Percentiles rank a stretch among this genome's conserved stretches.
These are phyloP conservation scores for Frieseomelitta varia DNA, from an alignment of 1,140 invertebrate species.

Conservation along the genomic window DNA sequence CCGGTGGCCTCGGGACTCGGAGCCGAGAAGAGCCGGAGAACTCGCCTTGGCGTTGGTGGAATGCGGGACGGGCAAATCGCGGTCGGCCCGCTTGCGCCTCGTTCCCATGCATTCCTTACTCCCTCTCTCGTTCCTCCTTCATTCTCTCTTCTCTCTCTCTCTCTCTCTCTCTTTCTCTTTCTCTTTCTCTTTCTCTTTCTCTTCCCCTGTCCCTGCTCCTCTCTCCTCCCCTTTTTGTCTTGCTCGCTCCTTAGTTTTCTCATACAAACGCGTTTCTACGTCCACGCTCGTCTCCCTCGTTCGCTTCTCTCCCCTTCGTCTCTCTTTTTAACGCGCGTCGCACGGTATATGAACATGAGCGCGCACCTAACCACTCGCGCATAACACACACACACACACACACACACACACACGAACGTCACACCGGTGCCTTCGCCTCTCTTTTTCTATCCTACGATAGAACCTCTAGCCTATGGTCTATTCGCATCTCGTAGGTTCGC, in stretches of 20 bases:
- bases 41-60: constrained; percentile 80
- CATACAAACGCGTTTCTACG: constrained; percentile 32
- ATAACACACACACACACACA: neutral
- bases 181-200: constrained; percentile 71
- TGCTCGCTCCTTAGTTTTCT: constrained; percentile 47
- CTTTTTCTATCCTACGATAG: neutral
- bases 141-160: constrained; percentile 53
- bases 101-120: constrained; percentile 82
- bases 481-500: constrained; percentile 37
- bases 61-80: constrained; percentile 82
- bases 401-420: no score
- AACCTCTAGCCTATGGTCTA: constrained; percentile 12
- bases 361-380: constrained; percentile 14
- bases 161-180: constrained; percentile 58
- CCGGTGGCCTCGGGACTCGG: constrained; percentile 67
- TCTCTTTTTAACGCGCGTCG: constrained; percentile 26
- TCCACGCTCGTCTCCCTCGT: constrained; percentile 24
- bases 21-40: constrained; percentile 69
- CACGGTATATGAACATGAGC: constrained; percentile 34
- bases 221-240: constrained; percentile 49
- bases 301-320: neutral
- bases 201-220: neutral
- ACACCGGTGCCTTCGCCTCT: neutral
- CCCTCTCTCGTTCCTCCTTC: constrained; percentile 71
- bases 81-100: constrained; percentile 81